Conservation (phyloP, 2,113 vertebrate species). For the Sialia sialis region DNA sequence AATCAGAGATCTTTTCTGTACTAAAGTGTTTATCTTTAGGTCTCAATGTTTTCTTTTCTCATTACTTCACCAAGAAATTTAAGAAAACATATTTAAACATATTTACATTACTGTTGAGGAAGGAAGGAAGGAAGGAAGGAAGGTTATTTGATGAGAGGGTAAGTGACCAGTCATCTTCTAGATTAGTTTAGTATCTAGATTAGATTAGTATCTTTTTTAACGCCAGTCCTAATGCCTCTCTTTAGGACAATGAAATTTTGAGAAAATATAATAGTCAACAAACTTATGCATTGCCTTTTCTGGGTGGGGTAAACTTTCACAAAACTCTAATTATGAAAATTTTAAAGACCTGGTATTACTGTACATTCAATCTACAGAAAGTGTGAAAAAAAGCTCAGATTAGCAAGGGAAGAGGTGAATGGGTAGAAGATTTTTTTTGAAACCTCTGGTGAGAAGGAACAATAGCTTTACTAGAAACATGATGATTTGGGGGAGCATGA, state of each 20-base stretch:
- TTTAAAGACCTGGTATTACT: background rate
- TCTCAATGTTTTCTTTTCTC: background rate
- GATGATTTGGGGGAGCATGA: background rate
- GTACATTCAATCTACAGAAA: background rate
- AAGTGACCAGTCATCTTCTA: background rate
- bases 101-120: background rate
- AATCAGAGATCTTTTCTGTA: background rate
- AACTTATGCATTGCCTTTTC: background rate
- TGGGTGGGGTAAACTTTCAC: background rate
- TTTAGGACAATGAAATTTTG: background rate
- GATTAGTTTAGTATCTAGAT: no score
- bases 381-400: background rate
- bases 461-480: background rate
- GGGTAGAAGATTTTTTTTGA: background rate
- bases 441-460: background rate
- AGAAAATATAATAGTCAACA: background rate
- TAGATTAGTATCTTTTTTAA: background rate
- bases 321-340: background rate
- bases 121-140: no score
- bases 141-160: background rate
- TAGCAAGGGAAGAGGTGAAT: accelerated
- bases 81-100: background rate
- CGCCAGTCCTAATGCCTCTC: accelerated
- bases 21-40: background rate
- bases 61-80: background rate